A percentile compares a stretch with the other conserved stretches of the same genome.
phyloP scores from a whole-genome alignment of 2,888 invertebrate genomes.

The Andricus quercusramuli region DNA sequence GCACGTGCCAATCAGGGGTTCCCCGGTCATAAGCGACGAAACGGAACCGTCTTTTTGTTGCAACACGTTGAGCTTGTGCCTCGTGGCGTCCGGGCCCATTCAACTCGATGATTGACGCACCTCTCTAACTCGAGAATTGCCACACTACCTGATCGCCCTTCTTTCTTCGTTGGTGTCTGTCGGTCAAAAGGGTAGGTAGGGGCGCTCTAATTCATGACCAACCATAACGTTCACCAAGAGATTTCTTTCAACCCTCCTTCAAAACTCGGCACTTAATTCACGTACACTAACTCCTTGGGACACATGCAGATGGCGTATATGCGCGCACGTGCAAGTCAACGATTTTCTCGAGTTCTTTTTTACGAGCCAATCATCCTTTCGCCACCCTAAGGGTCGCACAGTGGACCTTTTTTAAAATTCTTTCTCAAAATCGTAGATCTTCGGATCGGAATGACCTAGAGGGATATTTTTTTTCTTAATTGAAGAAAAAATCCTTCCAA shows the following conservation, averaged over 20 bases:
- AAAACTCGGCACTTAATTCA: too few species aligned
- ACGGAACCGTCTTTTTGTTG: slow-evolving; percentile 73
- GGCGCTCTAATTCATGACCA: slow-evolving; percentile 10
- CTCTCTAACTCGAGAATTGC: slow-evolving; percentile 53
- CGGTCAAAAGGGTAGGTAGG: slow-evolving; percentile 17
- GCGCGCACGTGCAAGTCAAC: background rate
- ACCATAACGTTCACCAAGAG: slow-evolving; percentile 21
- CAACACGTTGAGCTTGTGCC: slow-evolving; percentile 77
- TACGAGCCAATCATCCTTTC: too few species aligned
- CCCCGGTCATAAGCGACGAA: slow-evolving; percentile 72
- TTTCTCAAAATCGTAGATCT: too few species aligned
- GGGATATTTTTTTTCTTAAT: too few species aligned
- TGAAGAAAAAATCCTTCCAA: too few species aligned
- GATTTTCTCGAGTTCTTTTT: background rate
- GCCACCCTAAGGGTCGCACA: too few species aligned
- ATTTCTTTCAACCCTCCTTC: background rate
- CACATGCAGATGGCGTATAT: background rate
- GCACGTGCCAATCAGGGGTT: slow-evolving; percentile 65
- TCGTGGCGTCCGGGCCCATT: slow-evolving; percentile 76
- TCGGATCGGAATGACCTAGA: too few species aligned
- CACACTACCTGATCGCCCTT: slow-evolving; percentile 16
- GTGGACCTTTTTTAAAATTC: too few species aligned
- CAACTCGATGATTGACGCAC: slow-evolving; percentile 73
- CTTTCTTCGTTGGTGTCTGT: background rate
- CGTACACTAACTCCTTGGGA: too few species aligned